phyloP scores from a whole-genome alignment of 2,888 invertebrate genomes.

The Acronicta psi region DNA sequence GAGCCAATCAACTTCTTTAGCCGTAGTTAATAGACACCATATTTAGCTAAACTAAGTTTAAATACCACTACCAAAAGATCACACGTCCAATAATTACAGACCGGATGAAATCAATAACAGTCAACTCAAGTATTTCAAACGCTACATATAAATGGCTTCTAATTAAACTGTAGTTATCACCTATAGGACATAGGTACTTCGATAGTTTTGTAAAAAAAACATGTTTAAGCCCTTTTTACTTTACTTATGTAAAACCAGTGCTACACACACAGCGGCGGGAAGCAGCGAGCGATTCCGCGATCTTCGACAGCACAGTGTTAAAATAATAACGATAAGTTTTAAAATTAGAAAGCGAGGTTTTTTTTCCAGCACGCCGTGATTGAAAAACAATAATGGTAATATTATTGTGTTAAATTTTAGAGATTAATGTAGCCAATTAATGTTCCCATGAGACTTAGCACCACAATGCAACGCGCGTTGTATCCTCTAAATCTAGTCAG shows the following conservation, averaged over 20 bases:
- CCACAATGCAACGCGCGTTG: no score
- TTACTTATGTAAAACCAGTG: not conserved
- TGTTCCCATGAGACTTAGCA: no score
- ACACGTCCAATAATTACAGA: conserved; percentile 2
- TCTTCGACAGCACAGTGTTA: no score
- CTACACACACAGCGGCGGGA: not conserved
- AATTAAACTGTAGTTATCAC: conserved; percentile 48
- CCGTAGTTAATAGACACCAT: not conserved
- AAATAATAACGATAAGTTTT: no score
- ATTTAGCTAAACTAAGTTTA: conserved; percentile 1
- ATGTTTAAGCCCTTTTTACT: conserved; percentile 23
- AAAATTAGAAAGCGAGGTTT: no score
- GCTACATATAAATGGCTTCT: conserved; percentile 46
- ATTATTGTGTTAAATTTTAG: no score
- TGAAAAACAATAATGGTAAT: no score
- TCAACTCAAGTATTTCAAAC: conserved; percentile 25
- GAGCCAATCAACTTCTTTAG: not conserved
- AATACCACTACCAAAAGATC: conserved; percentile 18
- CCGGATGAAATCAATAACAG: conserved; percentile 56
- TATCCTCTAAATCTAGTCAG: no score
- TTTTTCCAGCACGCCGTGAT: no score
- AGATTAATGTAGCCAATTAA: no score
- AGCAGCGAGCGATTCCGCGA: no score
- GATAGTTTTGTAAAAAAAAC: conserved; percentile 36
- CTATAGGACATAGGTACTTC: conserved; percentile 51